Evolutionary conservation across 1,140 invertebrate species (phyloP), one percentile per base, ranked within the genome.

Genomic region (Mamestra configurata): DNA sequence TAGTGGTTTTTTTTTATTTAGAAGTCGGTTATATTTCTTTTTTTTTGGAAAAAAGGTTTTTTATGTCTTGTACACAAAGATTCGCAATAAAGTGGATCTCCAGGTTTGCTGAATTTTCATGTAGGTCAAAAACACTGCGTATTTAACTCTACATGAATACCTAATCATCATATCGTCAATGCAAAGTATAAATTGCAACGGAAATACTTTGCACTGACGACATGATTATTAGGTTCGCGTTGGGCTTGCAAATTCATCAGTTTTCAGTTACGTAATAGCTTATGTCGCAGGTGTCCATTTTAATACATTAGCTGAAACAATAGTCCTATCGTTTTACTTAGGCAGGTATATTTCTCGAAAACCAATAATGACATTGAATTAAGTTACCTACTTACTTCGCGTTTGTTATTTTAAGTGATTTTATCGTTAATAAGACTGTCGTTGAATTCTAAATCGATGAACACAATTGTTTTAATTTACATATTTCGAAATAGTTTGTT

Each of bases 71-170:
- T 31, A 1, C 27, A 31, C 27, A 31, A 31, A 31, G 5, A 31
- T 31, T 31, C 27, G 27, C 27, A 31, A 31, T 31, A 5, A 31
- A 1, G 1, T 31, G 27, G 5, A 31, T 31, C 27, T 31, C 5
- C 5, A 1, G 27, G 5, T 31, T 11, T 15, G 5, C 18, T 40
- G 35, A 20, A 20, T 64, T 37, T 64, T 40, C 2, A 37, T 13
- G 20, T 64, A 20, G 35, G 59, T 40, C 61, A 66, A 61, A 40
- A 31, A 31, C 27, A 31, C 27, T 40, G 61, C 2, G 22, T 49
- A 70, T 70, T 70, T 15, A 27, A 46, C 43, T 24, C 40, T 8
- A 46, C 13, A 27, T 70, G 4, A 46, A 70, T 70, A 64, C n/a
- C 7, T 8, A 64, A 10, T n/a, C 18, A 40, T 5, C 6, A 37